Base-by-base conservation (phyloP, 2,113 vertebrate genomes). In the Gulo gulo region DNA sequence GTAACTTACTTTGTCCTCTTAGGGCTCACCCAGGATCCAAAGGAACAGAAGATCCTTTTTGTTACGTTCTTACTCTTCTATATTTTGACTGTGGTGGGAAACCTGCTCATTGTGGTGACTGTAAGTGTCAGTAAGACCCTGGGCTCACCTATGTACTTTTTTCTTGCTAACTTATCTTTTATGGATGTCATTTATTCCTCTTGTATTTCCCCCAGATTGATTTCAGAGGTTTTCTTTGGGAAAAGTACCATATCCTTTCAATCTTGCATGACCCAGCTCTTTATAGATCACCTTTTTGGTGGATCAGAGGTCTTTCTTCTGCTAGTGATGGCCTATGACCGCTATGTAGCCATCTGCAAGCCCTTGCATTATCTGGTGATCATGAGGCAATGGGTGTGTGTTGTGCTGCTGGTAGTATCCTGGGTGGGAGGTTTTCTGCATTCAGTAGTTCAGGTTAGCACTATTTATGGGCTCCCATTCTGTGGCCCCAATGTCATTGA, bases 1-100 rank as follows among this genome's bases (percentile, higher is more conserved):
- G 92, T 97, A 63, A 98, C 78, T 98, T 98, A 98, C 73, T 98
- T 98, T 47, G n/a, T 97, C 24, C 91, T 98, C 14, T 59, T 98
- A 71, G 95, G 97, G 8, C 42, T 98, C 89, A 92, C 97, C 12
- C 71, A 93, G 24, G 92, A 96, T 45, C 85, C 71, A 67, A 82
- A 59, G 0, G 1, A 52, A 11, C 88, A 98, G 78, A 97, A 98
- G 69, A 67, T 96, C 2, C 82, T 47, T 67, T 67, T 23, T n/a
- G 42, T 85, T n/a, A 50, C 67, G 4, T 85, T 85, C 6, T 85
- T 85, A 31, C 3, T 96, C 21, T 94, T 98, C 55, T 98, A 98
- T 10, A 13, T 13, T 0, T 31, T 92, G 10, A 98, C 94, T 0
- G 0, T 98, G 21, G 21, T 97, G 55, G 97, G 96, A 34, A 97